A percentile compares a stretch with the other conserved stretches of the same genome.
phyloP scores from a whole-genome alignment of 2,888 invertebrate species.

The Spilarctia lutea region DNA sequence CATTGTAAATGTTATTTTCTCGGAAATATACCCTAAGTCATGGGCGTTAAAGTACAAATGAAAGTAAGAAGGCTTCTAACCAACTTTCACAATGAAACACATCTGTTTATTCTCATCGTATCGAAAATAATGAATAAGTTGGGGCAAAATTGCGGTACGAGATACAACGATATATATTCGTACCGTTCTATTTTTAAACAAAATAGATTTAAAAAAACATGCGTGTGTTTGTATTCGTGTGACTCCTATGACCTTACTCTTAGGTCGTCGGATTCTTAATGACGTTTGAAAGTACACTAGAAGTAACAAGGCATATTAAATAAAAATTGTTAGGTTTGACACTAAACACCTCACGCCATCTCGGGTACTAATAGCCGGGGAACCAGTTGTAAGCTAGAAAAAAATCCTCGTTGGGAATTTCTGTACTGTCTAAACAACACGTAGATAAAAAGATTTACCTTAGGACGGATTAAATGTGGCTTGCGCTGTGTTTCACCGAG shows the following conservation, averaged over 20 bases:
- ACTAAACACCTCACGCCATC: too few relatives aligned
- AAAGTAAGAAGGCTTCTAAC: neutral
- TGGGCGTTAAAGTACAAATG: conserved; percentile 10
- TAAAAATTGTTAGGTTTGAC: too few relatives aligned
- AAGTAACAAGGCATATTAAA: neutral
- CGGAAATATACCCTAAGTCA: neutral
- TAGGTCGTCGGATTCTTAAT: neutral
- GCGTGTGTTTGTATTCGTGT: neutral
- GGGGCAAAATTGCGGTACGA: neutral
- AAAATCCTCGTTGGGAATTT: neutral
- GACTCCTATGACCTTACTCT: neutral
- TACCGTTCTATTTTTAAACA: neutral
- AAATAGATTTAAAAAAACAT: neutral
- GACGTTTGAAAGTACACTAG: neutral
- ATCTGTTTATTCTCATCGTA: neutral
- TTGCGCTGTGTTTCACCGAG: too few relatives aligned
- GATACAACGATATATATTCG: neutral
- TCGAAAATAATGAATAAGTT: neutral
- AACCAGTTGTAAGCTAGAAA: too few relatives aligned
- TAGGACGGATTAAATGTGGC: too few relatives aligned
- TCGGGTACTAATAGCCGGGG: too few relatives aligned
- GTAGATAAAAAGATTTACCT: too few relatives aligned
- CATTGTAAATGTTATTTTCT: neutral
- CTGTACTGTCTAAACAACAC: neutral
- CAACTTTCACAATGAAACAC: neutral